Conservation (phyloP, 1,140 invertebrate species). For the Tetragnatha versicolor region DNA sequence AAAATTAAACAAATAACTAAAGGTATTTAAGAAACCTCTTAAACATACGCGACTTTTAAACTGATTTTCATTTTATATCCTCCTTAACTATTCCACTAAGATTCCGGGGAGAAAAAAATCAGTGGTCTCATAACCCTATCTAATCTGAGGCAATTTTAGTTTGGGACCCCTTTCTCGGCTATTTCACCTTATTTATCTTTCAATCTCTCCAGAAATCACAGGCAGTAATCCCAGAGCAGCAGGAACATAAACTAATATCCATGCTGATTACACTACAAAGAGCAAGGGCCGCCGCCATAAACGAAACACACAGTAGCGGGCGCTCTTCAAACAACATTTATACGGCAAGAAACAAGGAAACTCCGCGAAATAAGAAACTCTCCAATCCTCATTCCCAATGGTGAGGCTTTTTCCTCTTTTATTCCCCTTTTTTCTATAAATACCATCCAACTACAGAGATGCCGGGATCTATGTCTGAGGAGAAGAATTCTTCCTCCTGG, state of each 20-base stretch:
- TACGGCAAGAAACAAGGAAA: slow-evolving; percentile 40
- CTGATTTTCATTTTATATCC: too few relatives aligned
- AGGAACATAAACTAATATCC: slow-evolving; percentile 41
- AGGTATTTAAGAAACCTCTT: too few relatives aligned
- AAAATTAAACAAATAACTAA: too few relatives aligned
- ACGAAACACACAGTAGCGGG: background rate
- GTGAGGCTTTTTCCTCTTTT: slow-evolving; percentile 24
- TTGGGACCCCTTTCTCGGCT: background rate
- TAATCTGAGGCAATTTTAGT: background rate
- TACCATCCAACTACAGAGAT: slow-evolving; percentile 37
- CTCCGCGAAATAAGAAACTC: slow-evolving; percentile 41
- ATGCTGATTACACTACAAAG: slow-evolving; percentile 24
- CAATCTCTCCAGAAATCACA: slow-evolving; percentile 17
- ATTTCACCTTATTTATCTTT: slow-evolving; percentile 23
- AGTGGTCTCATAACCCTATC: background rate
- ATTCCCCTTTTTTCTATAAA: slow-evolving; percentile 39
- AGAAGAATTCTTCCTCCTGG: slow-evolving; percentile 19
- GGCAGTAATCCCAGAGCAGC: background rate
- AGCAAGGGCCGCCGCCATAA: background rate
- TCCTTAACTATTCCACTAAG: too few relatives aligned
- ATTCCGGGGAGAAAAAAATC: background rate
- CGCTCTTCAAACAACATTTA: slow-evolving; percentile 43
- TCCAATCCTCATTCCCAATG: slow-evolving; percentile 34
- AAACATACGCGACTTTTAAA: too few relatives aligned
- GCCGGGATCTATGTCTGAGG: slow-evolving; percentile 29